These are phyloP conservation scores for Epizoanthus fatuus DNA, from an alignment of 92 coral and sea anemone genomes.

Conservation along the genomic window DNA sequence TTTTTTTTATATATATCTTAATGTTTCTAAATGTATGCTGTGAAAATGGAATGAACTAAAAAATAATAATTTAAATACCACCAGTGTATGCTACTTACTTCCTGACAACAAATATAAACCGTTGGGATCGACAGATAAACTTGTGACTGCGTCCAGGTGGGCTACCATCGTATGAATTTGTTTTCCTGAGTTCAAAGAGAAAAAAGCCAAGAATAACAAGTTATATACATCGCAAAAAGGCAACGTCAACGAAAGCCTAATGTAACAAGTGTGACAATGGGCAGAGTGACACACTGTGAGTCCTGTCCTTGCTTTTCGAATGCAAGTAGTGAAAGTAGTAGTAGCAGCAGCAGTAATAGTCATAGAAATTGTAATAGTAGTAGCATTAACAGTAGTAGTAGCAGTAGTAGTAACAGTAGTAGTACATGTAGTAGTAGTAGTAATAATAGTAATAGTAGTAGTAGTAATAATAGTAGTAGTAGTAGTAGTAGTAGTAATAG, in stretches of 20 bases:
- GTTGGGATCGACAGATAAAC: constrained; percentile 94
- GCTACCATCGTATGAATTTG: constrained; percentile 99
- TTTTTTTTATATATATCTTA: too few relatives aligned
- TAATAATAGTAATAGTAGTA: too few relatives aligned
- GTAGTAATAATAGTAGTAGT: too few relatives aligned
- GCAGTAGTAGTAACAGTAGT: not conserved
- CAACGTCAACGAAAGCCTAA: not conserved
- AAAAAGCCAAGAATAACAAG: not conserved
- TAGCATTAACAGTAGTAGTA: too few relatives aligned
- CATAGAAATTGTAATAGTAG: not conserved
- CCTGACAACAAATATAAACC: constrained; percentile 96
- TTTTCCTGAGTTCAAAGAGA: constrained; percentile 73
- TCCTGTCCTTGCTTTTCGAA: too few relatives aligned
- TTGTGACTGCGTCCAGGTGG: constrained; percentile 97
- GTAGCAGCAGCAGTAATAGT: too few relatives aligned
- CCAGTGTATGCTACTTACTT: constrained; percentile 72
- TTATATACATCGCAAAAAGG: not conserved
- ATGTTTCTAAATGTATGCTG: too few relatives aligned
- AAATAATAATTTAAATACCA: not conserved
- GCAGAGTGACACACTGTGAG: not conserved
- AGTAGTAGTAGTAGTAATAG: too few relatives aligned
- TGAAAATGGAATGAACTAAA: too few relatives aligned
- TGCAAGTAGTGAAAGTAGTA: not conserved
- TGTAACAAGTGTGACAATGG: not conserved
- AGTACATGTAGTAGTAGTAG: not conserved